Evolutionary conservation across 1,140 invertebrate genomes (phyloP).

Genomic region (Pissodes strobi): DNA sequence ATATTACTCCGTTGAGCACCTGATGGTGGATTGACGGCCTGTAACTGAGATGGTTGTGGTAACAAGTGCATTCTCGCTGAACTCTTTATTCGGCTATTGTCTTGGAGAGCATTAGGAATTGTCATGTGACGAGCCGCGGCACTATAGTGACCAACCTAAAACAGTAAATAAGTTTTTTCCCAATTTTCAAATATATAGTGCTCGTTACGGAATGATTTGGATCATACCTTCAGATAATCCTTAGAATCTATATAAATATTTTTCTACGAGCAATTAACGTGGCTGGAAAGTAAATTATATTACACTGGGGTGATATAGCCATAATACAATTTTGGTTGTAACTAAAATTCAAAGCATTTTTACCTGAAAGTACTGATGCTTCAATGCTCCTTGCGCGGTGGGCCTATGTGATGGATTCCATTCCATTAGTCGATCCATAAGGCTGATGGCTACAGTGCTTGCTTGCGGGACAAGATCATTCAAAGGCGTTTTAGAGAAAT

Average conservation of each 20-base stretch:
- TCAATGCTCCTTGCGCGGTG: constrained; percentile 83
- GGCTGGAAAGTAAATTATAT: no score
- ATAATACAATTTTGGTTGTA: no score
- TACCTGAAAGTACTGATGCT: constrained; percentile 84
- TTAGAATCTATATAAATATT: no score
- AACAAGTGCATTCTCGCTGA: constrained; percentile 7
- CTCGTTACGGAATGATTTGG: no score
- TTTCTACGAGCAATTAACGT: no score
- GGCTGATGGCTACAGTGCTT: constrained; percentile 77
- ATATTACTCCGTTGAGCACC: not conserved
- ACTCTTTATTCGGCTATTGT: constrained; percentile 5
- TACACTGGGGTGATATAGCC: no score
- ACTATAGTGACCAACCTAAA: constrained; percentile 49
- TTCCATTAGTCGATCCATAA: constrained; percentile 85
- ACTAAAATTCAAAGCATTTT: no score
- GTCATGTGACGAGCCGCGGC: constrained; percentile 23
- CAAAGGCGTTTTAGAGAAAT: constrained; percentile 79
- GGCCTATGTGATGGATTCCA: constrained; percentile 95
- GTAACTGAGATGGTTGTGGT: constrained; percentile 6
- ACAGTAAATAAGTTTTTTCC: not conserved
- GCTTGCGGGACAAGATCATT: constrained; percentile 83
- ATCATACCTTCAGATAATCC: no score
- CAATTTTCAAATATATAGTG: no score
- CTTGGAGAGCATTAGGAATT: constrained; percentile 8
- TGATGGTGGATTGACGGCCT: not conserved